These are phyloP conservation scores for Glaucomys volans DNA, from an alignment of 2,113 vertebrate genomes.

Conservation along the genomic window DNA sequence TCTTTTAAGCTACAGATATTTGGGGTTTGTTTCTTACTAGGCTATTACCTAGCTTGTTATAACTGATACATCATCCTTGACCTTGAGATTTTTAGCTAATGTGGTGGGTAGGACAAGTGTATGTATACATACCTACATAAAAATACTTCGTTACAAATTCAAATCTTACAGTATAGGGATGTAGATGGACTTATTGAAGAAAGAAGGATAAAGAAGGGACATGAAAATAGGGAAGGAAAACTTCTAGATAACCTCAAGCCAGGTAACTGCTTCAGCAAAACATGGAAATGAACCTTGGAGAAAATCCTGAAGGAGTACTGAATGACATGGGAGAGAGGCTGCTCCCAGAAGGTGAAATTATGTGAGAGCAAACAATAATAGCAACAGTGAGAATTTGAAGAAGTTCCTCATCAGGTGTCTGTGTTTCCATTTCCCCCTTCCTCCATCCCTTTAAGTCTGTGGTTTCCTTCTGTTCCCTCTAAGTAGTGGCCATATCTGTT, in stretches of 20 bases:
- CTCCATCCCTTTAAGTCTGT: neutral
- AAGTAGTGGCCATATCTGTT: neutral
- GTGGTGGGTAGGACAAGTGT: neutral
- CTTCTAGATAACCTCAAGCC: neutral
- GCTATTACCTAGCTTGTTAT: neutral
- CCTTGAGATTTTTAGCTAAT: constrained; percentile 43
- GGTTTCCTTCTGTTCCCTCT: neutral
- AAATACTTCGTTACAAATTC: constrained; percentile 5
- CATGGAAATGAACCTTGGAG: constrained; percentile 23
- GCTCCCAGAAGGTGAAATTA: neutral
- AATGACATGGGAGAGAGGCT: neutral
- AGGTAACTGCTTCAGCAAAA: constrained; percentile 18
- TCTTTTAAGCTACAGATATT: constrained; percentile 23
- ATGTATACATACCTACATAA: neutral
- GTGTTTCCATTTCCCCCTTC: neutral
- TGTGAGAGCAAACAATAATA: neutral
- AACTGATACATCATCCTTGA: neutral
- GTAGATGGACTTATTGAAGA: neutral
- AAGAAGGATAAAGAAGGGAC: neutral
- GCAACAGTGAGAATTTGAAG: neutral
- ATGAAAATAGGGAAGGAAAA: neutral
- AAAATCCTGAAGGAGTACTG: neutral
- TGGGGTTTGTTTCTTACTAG: neutral
- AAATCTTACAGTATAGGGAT: neutral
- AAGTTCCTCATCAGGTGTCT: neutral